A percentile compares a stretch with the other conserved stretches of the same genome.
phyloP scores from a whole-genome alignment of 2,888 invertebrate genomes.

The Laspeyria flexula region DNA sequence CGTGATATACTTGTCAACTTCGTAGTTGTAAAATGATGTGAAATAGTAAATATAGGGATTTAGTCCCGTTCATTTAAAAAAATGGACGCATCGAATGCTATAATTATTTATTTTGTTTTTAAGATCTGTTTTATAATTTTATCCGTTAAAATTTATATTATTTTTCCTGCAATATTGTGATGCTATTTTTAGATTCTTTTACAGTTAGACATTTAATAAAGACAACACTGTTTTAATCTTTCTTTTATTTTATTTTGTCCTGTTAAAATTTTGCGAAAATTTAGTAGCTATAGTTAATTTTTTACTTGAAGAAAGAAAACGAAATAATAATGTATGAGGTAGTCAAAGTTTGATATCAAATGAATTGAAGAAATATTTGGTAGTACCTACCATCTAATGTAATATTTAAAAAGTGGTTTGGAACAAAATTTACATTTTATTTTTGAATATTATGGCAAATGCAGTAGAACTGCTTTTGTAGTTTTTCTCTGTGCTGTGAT shows the following conservation, averaged over 20 bases:
- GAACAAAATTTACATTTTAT: too few relatives aligned
- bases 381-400: too few relatives aligned
- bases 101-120: constrained; percentile 19
- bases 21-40: constrained; percentile 27
- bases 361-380: too few relatives aligned
- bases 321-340: too few relatives aligned
- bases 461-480: too few relatives aligned
- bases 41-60: constrained; percentile 14
- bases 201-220: constrained; percentile 80
- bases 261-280: constrained; percentile 23
- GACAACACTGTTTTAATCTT: constrained; percentile 72
- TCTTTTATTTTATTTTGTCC: constrained; percentile 60
- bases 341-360: too few relatives aligned
- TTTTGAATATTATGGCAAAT: too few relatives aligned
- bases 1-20: too few relatives aligned
- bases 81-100: constrained; percentile 27
- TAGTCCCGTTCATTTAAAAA: constrained; percentile 34
- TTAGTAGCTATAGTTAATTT: background rate
- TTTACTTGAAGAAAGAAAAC: too few relatives aligned
- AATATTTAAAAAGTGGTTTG: too few relatives aligned
- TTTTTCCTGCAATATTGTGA: constrained; percentile 75
- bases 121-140: constrained; percentile 48
- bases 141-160: constrained; percentile 52
- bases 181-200: constrained; percentile 82
- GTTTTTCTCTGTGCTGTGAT: too few relatives aligned